phyloP scores from a whole-genome alignment of 2,113 vertebrate species.

The Spilogale gracilis region DNA sequence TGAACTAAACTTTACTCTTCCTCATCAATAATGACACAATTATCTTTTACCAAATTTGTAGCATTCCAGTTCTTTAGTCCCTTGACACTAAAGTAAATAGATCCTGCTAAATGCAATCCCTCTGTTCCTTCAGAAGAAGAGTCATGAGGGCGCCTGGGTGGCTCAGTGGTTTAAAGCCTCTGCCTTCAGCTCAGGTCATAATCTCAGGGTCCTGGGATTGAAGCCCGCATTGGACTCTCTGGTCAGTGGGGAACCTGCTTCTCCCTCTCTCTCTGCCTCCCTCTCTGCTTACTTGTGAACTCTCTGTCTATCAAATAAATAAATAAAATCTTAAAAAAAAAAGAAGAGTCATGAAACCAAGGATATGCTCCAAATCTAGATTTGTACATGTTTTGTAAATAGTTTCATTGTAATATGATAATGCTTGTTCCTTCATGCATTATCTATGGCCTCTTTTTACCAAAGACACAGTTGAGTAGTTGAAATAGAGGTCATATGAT shows the following conservation, averaged over 20 bases:
- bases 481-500: neutral
- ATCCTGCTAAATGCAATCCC: neutral
- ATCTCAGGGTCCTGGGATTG: too few species aligned
- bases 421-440: neutral
- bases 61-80: neutral
- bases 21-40: neutral
- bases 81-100: neutral
- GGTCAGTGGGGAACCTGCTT: too few species aligned
- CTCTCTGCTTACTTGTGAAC: too few species aligned
- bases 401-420: neutral
- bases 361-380: neutral
- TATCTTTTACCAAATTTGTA: neutral
- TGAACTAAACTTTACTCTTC: neutral
- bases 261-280: too few species aligned
- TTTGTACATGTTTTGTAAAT: neutral
- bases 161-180: too few species aligned
- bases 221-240: too few species aligned
- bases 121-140: neutral
- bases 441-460: neutral
- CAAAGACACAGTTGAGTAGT: neutral
- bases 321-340: too few species aligned
- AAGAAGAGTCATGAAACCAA: neutral
- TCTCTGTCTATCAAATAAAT: too few species aligned
- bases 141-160: neutral
- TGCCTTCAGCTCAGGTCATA: too few species aligned